Conservation (phyloP, 1,140 invertebrate species). For the Vanessa atalanta region DNA sequence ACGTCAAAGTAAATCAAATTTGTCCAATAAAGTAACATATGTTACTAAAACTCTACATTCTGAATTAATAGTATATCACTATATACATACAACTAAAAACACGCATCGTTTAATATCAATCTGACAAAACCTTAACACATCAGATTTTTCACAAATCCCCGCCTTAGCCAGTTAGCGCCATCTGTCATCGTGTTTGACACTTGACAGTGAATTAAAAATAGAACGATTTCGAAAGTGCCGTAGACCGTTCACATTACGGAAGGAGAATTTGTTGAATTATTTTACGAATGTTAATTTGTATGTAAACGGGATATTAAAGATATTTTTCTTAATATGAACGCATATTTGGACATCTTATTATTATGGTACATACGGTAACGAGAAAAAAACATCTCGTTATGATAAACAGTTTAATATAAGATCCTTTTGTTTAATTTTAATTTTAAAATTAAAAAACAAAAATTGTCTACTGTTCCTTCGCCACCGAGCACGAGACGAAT, state of each 20-base stretch:
- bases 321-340: neutral
- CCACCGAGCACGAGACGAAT: too few species aligned
- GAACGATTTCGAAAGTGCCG: constrained; percentile 44
- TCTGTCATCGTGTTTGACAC: constrained; percentile 74
- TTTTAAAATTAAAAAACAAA: too few species aligned
- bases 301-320: neutral
- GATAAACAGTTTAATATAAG: too few species aligned
- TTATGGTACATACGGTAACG: too few species aligned
- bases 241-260: constrained; percentile 17
- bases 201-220: constrained; percentile 74
- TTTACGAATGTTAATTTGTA: neutral
- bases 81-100: neutral
- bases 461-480: too few species aligned
- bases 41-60: too few species aligned
- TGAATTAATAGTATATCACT: too few species aligned
- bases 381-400: too few species aligned
- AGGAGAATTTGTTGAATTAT: constrained; percentile 2
- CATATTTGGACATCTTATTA: too few species aligned
- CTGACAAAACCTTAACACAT: constrained; percentile 18
- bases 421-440: too few species aligned
- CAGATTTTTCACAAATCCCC: constrained; percentile 57
- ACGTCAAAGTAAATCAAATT: too few species aligned
- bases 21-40: too few species aligned
- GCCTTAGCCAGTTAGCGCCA: constrained; percentile 63
- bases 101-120: neutral